A percentile compares a stretch with the other conserved stretches of the same genome.
These are phyloP conservation scores for Rhagium mordax DNA, from an alignment of 2,888 invertebrate genomes.

Conservation along the genomic window DNA sequence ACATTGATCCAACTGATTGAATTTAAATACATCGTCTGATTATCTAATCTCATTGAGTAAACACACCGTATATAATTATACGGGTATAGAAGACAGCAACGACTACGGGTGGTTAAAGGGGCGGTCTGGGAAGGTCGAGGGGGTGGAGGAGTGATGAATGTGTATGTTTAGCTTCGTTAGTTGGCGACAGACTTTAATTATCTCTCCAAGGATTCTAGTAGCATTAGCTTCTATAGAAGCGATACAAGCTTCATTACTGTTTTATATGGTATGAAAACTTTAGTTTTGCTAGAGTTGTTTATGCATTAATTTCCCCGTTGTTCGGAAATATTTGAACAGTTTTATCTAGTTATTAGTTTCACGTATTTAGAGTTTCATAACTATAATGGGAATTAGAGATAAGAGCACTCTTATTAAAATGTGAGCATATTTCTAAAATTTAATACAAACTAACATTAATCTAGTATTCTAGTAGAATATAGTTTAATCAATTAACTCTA, in stretches of 20 bases:
- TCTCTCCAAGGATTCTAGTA: conserved; percentile 68
- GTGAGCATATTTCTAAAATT: conserved; percentile 13
- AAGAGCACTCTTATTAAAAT: conserved; percentile 44
- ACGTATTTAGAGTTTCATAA: conserved; percentile 53
- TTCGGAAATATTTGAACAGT: conserved; percentile 40
- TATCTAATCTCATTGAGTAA: conserved; percentile 66
- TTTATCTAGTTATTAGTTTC: conserved; percentile 58
- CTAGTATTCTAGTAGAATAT: background rate
- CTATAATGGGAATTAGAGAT: conserved; percentile 50
- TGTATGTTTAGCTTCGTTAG: conserved; percentile 68
- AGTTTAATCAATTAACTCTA: background rate
- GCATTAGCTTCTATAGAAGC: conserved; percentile 54
- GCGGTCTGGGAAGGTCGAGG: conserved; percentile 38
- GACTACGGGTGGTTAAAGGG: conserved; percentile 45
- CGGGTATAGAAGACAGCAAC: conserved; percentile 58
- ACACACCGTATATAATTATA: conserved; percentile 66
- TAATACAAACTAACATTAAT: conserved; percentile 20
- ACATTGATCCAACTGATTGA: conserved; percentile 43
- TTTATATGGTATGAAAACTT: conserved; percentile 45
- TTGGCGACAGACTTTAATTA: conserved; percentile 69
- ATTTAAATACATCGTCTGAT: conserved; percentile 52
- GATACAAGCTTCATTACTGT: conserved; percentile 48
- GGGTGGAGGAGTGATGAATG: conserved; percentile 63
- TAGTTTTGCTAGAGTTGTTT: conserved; percentile 37
- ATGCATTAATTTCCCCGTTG: conserved; percentile 41